A percentile compares a stretch with the other conserved stretches of the same genome.
Evolutionary conservation across 2,797 vertebrate species (phyloP).

Genomic region (Coccyzus lansbergi): DNA sequence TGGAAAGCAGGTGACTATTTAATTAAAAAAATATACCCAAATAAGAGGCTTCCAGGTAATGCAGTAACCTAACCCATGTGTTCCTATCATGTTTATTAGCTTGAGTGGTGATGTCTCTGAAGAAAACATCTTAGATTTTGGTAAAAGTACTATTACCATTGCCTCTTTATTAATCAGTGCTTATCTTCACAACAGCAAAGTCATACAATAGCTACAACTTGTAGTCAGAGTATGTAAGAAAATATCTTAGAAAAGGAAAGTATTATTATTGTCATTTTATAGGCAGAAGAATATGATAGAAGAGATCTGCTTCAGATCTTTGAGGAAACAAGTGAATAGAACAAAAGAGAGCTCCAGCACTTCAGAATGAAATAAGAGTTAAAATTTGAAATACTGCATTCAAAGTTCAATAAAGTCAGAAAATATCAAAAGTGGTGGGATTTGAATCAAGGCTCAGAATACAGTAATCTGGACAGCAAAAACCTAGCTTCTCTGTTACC

Average conservation of each 20-base stretch:
- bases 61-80: background rate
- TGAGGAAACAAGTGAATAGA: background rate
- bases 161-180: background rate
- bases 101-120: background rate
- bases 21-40: constrained; percentile 12
- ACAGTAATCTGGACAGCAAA: background rate
- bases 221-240: background rate
- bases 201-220: background rate
- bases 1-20: background rate
- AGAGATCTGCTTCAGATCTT: background rate
- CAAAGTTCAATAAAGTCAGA: background rate
- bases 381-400: background rate
- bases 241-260: background rate
- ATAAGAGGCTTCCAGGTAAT: background rate
- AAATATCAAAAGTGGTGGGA: background rate
- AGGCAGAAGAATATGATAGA: background rate
- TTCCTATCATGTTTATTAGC: background rate
- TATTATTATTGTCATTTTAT: background rate
- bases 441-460: background rate
- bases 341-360: background rate
- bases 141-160: background rate
- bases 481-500: background rate
- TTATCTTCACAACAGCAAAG: background rate
- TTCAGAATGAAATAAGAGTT: background rate
- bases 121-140: background rate